Base-by-base conservation (phyloP, 2,113 vertebrate genomes). In the Mesembrinibis cayennensis region DNA sequence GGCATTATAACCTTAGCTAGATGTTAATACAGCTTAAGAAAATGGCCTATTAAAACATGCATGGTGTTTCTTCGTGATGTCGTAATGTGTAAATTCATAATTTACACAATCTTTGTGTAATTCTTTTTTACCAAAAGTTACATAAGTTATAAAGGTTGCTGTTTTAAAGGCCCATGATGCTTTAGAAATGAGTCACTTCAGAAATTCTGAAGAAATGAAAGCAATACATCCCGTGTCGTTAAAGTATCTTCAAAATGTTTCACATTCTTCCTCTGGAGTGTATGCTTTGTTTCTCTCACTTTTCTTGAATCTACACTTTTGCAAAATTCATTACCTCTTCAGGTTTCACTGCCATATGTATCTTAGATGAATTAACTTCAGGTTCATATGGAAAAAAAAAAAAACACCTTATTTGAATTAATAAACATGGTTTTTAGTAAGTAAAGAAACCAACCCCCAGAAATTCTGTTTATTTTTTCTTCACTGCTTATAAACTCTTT, bases 111-210 rank as follows among this genome's bases (percentile, higher is more conserved):
- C 7, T n/a, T 62, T 45, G 29, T 63, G 16, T 50, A 69, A 45
- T 44, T 79, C 19, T 11, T 61, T 67, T 74, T 58, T 76, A 42
- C 26, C 4, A 9, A 47, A 59, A 30, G 8, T 40, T 69, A 56
- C 0, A 0, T 47, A 44, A 36, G 7, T 53, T 59, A 36, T 20
- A 73, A 67, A 62, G 1, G 10, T 27, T 69, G 8, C 20, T 45
- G 9, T 36, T 71, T 67, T 58, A 62, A 86, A 82, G 17, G 23
- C 4, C 44, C 73, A 2, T 56, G 15, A 25, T 73, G 16, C 10
- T 76, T 59, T 16, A 61, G 7, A 74, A 76, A 76, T 49, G 0
- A 50, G 6, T 79, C 8, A 25, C 20, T 80, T 49, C 11, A 56
- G 36, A 61, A 77, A 56, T 80, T 19, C 45, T 17, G 18, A 69